phyloP scores from a whole-genome alignment of 1,140 invertebrate species.

The Drosophila miranda region DNA sequence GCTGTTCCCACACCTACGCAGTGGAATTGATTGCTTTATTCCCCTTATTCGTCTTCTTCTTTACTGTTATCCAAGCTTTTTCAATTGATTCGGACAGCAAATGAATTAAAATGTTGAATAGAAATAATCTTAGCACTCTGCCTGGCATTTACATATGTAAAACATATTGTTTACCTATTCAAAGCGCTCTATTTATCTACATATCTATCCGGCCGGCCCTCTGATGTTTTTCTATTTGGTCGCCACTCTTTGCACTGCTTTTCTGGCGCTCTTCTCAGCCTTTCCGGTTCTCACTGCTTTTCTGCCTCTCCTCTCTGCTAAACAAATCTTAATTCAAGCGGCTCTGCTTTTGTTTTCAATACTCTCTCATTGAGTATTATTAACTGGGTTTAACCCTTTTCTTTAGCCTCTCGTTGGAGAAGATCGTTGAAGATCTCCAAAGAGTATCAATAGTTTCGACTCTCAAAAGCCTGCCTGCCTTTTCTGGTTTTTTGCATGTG shows the following conservation, averaged over 20 bases:
- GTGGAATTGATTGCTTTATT: conserved; percentile 16
- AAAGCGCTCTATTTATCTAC: conserved; percentile 2
- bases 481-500: too few relatives aligned
- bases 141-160: conserved; percentile 67
- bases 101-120: conserved; percentile 29
- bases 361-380: too few relatives aligned
- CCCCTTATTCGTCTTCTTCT: background rate
- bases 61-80: background rate
- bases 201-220: background rate
- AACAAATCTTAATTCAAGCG: too few relatives aligned
- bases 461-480: too few relatives aligned
- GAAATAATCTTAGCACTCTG: conserved; percentile 19
- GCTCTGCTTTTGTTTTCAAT: too few relatives aligned
- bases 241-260: conserved; percentile 43
- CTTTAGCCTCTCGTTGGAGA: too few relatives aligned
- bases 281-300: background rate
- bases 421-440: too few relatives aligned
- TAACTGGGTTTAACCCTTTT: too few relatives aligned
- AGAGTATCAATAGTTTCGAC: too few relatives aligned
- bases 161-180: conserved; percentile 44
- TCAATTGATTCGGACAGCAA: conserved; percentile 22
- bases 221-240: conserved; percentile 28
- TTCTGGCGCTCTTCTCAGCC: conserved; percentile 22
- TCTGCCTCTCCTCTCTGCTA: too few relatives aligned
- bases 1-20: conserved; percentile 34